Percentiles rank a stretch among this genome's conserved stretches.
Conservation (phyloP, 1,140 invertebrate genomes). For the Camponotus vicinus region DNA sequence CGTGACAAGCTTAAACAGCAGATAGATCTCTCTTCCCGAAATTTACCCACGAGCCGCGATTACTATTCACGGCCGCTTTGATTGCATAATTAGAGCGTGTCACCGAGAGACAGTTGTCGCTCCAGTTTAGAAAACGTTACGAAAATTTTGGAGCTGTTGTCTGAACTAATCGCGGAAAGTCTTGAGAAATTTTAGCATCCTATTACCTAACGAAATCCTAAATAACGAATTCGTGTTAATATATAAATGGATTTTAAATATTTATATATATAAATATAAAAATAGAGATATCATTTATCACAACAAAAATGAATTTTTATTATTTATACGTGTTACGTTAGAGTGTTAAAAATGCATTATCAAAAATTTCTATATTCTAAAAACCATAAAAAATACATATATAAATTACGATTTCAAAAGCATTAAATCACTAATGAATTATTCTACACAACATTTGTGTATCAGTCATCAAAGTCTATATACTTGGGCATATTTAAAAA, state of each 20-base stretch:
- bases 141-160: conserved; percentile 38
- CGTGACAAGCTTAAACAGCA: conserved; percentile 7
- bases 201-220: not conserved
- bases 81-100: conserved; percentile 43
- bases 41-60: conserved; percentile 24
- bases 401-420: not conserved
- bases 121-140: conserved; percentile 34
- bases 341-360: not conserved
- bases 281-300: not conserved
- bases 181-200: conserved; percentile 31
- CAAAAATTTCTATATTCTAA: not conserved
- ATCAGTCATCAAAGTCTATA: not conserved
- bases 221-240: not conserved
- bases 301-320: not conserved
- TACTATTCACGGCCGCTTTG: conserved; percentile 27
- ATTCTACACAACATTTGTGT: not conserved
- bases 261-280: conserved; percentile 4
- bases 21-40: conserved; percentile 44
- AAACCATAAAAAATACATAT: not conserved
- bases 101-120: conserved; percentile 9
- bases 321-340: not conserved
- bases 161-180: not conserved
- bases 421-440: not conserved
- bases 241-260: conserved; percentile 7
- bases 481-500: not conserved